phyloP scores from a whole-genome alignment of 2,888 invertebrate species.

The Trimorus sp. region DNA sequence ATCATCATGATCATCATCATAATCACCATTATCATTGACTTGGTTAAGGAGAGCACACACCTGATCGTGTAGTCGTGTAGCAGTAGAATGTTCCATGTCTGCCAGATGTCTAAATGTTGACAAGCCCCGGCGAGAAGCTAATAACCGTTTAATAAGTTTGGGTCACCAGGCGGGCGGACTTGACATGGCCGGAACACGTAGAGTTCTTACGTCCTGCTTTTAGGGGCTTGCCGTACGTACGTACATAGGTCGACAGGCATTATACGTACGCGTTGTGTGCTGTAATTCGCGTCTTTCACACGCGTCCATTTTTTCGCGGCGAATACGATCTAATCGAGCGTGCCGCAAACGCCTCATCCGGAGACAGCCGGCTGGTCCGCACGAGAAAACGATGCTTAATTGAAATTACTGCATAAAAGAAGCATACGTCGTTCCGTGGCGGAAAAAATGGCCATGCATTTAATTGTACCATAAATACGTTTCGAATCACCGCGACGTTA shows the following conservation, averaged over 20 bases:
- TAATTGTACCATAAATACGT: conserved; percentile 49
- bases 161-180: conserved; percentile 77
- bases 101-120: conserved; percentile 81
- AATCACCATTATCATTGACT: conserved; percentile 61
- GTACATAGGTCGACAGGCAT: conserved; percentile 62
- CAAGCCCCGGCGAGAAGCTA: conserved; percentile 80
- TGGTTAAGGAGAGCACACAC: conserved; percentile 66
- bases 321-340: conserved; percentile 66
- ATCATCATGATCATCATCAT: conserved; percentile 60
- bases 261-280: conserved; percentile 62
- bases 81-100: conserved; percentile 79
- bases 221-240: conserved; percentile 72
- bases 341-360: conserved; percentile 64
- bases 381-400: conserved; percentile 61
- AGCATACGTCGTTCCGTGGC: conserved; percentile 41
- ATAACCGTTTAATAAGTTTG: conserved; percentile 81
- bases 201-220: conserved; percentile 74
- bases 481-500: conserved; percentile 46
- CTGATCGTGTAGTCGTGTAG: conserved; percentile 73
- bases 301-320: conserved; percentile 69
- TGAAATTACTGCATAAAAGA: conserved; percentile 64
- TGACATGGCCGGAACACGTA: conserved; percentile 79
- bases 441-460: conserved; percentile 29
- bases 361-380: conserved; percentile 54
- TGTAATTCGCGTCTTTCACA: conserved; percentile 67